Evolutionary conservation across 2,888 invertebrate genomes (phyloP), one percentile per base, ranked within the genome.

Genomic region (Ptilodon capucinus): DNA sequence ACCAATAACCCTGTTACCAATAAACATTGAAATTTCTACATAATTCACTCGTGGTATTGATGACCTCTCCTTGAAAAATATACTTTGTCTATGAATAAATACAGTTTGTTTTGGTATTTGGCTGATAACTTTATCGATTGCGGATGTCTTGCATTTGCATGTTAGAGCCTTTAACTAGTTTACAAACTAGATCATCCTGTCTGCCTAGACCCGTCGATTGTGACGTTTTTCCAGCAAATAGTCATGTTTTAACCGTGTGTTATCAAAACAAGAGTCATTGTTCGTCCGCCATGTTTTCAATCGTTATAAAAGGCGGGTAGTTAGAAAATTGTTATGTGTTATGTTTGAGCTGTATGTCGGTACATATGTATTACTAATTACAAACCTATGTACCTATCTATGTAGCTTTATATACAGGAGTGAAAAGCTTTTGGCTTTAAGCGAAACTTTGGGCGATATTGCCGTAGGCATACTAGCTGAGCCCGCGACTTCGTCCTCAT

Each of bases 201-300:
- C 18, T 5, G 14, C 14, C 19, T 11, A 18, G 40, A 14, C 44
- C 32, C 11, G n/a, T 34, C 62, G 63, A 67, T 67, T 64, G 64
- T 63, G 32, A 42, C 40, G 51, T 64, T 66, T 68, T 68, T 66
- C 65, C 54, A 45, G 54, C 30, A 54, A 65, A 43, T 44, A 25
- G 40, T 40, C 42, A 21, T 42, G 6, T 30, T 40, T 40, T 57
- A 54, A 41, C 41, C 13, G 35, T 2, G 30, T 42, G 41, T 38
- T 60, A 52, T 60, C 53, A 43, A 54, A 64, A 64, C 64, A 64
- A 1, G 5, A 3, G 34, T 43, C 42, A 53, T 51, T 61, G 57
- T 61, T 56, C 43, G n/a, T 6, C 42, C 14, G 45, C 38, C 38
- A 38, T 38, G 19, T 38, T 38, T n/a, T 11, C 28, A 30, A 46